phyloP scores from a whole-genome alignment of 2,797 vertebrate genomes.

The Chrysocyon brachyurus region DNA sequence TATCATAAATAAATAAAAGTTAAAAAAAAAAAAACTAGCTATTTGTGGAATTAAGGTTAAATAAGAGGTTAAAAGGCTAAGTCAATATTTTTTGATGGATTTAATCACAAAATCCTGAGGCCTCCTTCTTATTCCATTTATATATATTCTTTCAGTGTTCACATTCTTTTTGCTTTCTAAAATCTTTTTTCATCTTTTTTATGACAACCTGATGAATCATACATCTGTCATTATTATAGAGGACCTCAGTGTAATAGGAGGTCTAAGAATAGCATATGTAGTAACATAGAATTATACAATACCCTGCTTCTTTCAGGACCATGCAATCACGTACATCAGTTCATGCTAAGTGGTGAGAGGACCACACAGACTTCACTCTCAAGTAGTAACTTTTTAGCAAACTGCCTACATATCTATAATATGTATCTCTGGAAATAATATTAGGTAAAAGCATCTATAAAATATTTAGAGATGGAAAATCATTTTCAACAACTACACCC shows the following conservation, averaged over 20 bases:
- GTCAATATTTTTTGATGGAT: slow-evolving; percentile 38
- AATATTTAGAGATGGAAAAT: slow-evolving; percentile 10
- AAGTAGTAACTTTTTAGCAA: neutral
- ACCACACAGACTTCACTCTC: neutral
- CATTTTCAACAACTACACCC: neutral
- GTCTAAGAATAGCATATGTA: slow-evolving; percentile 67
- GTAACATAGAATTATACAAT: slow-evolving; percentile 67
- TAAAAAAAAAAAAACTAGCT: neutral
- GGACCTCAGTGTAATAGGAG: slow-evolving; percentile 61
- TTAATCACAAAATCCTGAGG: slow-evolving; percentile 34
- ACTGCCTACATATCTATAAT: neutral
- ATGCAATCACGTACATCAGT: neutral
- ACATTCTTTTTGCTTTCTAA: slow-evolving; percentile 45
- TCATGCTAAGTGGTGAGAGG: neutral
- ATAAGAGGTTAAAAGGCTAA: slow-evolving; percentile 34
- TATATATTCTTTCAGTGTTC: neutral
- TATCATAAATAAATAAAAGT: no score
- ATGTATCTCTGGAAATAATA: neutral
- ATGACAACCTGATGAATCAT: slow-evolving; percentile 55
- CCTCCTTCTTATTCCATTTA: neutral
- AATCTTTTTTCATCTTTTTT: slow-evolving; percentile 54
- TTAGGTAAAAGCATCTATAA: neutral
- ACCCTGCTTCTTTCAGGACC: slow-evolving; percentile 14
- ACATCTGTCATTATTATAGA: slow-evolving; percentile 77
- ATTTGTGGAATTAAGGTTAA: neutral